phyloP scores from a whole-genome alignment of 2,113 vertebrate species.

The Bubo blakistoni region DNA sequence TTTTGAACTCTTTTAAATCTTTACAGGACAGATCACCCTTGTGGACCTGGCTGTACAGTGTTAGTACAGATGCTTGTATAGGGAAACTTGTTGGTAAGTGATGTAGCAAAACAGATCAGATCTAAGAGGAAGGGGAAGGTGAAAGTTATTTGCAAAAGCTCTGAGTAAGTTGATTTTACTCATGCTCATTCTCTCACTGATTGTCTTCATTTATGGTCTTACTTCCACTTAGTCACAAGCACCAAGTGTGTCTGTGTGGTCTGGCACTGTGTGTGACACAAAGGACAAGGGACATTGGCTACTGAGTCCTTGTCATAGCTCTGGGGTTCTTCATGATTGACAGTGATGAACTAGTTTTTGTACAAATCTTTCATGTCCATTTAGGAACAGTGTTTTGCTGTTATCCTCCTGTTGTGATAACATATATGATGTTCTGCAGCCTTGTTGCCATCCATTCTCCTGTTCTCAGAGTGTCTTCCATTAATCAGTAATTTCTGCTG shows the following conservation, averaged over 20 bases:
- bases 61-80: neutral
- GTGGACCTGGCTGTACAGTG: neutral
- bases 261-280: neutral
- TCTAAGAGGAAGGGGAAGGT: neutral
- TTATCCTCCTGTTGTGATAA: neutral
- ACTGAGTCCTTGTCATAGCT: neutral
- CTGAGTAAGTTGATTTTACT: neutral
- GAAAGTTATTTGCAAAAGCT: neutral
- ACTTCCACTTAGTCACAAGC: neutral
- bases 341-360: neutral
- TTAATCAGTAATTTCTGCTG: neutral
- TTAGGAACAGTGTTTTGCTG: neutral
- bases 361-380: neutral
- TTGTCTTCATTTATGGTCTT: neutral
- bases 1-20: neutral
- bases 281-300: neutral
- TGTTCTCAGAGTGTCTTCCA: neutral
- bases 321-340: neutral
- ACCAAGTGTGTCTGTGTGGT: neutral
- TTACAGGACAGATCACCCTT: neutral
- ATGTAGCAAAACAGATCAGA: neutral
- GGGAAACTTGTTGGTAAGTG: neutral
- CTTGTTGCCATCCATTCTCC: neutral
- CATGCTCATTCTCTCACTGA: neutral
- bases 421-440: neutral